Evolutionary conservation across 2,797 vertebrate species (phyloP).

Genomic region (Neomorphus geoffroyi): DNA sequence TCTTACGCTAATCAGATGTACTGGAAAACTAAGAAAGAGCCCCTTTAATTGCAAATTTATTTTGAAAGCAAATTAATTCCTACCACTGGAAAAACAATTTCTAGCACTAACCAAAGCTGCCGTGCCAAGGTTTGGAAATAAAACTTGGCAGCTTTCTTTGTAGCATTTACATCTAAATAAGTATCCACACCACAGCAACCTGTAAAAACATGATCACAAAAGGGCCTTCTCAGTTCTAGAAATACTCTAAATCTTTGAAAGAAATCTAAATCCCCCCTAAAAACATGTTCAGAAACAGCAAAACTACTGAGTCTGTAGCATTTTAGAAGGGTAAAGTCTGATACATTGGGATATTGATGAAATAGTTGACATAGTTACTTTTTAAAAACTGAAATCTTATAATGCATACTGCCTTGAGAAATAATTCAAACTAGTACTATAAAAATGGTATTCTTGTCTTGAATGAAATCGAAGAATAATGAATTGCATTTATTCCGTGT

Average conservation of each 20-base stretch:
- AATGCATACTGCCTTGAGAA: neutral
- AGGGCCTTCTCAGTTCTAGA: slow-evolving; percentile 32
- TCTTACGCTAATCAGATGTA: neutral
- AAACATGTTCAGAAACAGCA: neutral
- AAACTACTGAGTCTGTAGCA: neutral
- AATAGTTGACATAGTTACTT: neutral
- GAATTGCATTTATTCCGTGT: neutral
- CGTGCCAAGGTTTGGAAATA: neutral
- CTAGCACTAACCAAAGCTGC: neutral
- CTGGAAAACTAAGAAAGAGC: neutral
- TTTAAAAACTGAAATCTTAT: neutral
- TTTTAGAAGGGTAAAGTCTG: neutral
- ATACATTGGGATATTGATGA: neutral
- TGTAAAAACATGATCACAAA: slow-evolving; percentile 49
- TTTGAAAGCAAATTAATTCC: slow-evolving; percentile 10
- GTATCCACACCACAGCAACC: neutral
- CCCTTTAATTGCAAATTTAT: neutral
- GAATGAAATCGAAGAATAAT: neutral
- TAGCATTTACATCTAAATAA: slow-evolving; percentile 45
- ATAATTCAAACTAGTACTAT: neutral
- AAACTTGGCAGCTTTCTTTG: slow-evolving; percentile 28
- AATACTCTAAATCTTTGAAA: slow-evolving; percentile 12
- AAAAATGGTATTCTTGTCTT: neutral
- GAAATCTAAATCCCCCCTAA: neutral
- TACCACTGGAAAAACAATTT: slow-evolving; percentile 22